Base-by-base conservation (phyloP, 2,797 vertebrate genomes). In the Taenioides sp. region DNA sequence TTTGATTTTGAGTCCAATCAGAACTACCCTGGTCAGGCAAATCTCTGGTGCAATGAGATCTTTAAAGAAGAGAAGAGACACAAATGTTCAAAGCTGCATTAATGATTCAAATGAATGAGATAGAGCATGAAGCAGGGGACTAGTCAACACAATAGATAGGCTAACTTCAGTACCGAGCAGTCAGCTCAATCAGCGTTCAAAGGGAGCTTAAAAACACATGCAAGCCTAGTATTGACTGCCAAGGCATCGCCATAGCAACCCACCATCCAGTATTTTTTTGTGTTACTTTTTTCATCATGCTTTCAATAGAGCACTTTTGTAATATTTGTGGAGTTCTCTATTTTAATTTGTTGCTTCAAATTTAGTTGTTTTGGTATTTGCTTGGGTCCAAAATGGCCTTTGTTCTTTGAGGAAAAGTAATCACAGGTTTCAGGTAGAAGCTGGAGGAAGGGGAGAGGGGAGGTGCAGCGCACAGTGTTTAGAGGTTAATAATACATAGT, bases 181-280 rank as follows among this genome's bases (percentile, higher is more conserved):
- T 89, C 85, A 84, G 83, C 82, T 88, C 87, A 81, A 92, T 88
- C 80, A 85, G 66, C 76, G 84, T 85, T 85, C 74, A 80, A 77
- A 72, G 34, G 25, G 69, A 28, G 31, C 23, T 31, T n/a, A 77
- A 65, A 67, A 73, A 40, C 68, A 62, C 76, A 77, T 66, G 79
- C 70, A 78, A 65, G 79, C 65, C 76, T 74, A 86, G 73, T 82
- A 80, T 84, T 89, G 81, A 87, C 83, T 84, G 74, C 80, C 65
- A 80, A 72, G 20, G 65, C 52, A 84, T 92, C 73, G 55, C 88
- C 89, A 91, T 88, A 84, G 90, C 77, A 90, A 93, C 91, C 52
- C 50, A 49, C 47, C 3, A 67, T 74, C 74, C 74, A 72, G 74
- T 79, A 61, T 78, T 63, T 59, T 23, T 43, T 81, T 75, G 64